phyloP scores from a whole-genome alignment of 2,888 invertebrate species.

The Schizotus pectinicornis region DNA sequence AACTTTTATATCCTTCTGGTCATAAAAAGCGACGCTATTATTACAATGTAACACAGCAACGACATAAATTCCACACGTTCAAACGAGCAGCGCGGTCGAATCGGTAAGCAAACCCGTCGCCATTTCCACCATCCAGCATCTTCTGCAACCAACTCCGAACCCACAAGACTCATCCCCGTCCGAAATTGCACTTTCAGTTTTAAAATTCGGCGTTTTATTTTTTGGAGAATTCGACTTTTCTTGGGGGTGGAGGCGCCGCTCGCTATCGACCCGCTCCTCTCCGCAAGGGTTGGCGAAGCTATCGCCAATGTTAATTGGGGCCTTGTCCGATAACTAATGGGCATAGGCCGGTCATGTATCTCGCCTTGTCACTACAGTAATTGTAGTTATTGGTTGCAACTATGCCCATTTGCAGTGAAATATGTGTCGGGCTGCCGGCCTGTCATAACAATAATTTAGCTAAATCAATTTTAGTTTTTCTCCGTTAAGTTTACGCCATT shows the following conservation, averaged over 20 bases:
- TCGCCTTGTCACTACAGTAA: slow-evolving; percentile 57
- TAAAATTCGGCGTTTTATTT: too few species aligned
- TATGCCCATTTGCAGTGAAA: slow-evolving; percentile 57
- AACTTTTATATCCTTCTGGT: slow-evolving; percentile 56
- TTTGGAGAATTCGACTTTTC: too few species aligned
- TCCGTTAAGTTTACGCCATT: slow-evolving; percentile 55
- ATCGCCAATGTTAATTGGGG: slow-evolving; percentile 50
- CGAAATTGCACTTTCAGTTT: too few species aligned
- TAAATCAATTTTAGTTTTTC: slow-evolving; percentile 57
- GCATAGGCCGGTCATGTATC: slow-evolving; percentile 53
- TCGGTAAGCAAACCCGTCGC: slow-evolving; percentile 34
- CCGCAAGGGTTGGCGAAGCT: slow-evolving; percentile 28
- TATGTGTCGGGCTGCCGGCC: slow-evolving; percentile 52
- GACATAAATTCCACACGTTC: slow-evolving; percentile 54
- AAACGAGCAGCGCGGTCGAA: slow-evolving; percentile 40
- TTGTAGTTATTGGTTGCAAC: slow-evolving; percentile 59
- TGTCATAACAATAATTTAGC: slow-evolving; percentile 58
- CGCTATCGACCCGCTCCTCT: too few species aligned
- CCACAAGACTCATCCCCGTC: too few species aligned
- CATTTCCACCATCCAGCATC: background rate
- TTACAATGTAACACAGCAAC: slow-evolving; percentile 54
- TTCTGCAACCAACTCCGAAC: background rate
- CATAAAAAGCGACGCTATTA: slow-evolving; percentile 55
- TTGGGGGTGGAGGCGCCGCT: too few species aligned
- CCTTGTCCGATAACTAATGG: slow-evolving; percentile 54